Conservation (phyloP, 2,797 vertebrate species). For the Argyrosomus regius region DNA sequence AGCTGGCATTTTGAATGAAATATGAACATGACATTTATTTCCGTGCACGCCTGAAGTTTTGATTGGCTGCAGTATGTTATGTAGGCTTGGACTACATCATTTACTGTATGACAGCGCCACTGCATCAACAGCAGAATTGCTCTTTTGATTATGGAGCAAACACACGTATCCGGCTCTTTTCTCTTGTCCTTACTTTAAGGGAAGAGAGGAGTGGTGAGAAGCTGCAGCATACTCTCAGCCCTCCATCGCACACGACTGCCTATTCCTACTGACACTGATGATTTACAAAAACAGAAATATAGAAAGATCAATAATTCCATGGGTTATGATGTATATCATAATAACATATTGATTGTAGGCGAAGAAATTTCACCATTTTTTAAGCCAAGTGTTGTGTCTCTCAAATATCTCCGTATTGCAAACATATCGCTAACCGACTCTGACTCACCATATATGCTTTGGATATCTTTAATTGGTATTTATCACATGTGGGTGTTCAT, state of each 20-base stretch:
- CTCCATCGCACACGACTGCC: not conserved
- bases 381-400: conserved; percentile 27
- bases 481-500: conserved; percentile 48
- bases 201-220: conserved; percentile 11
- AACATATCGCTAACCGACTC: conserved; percentile 4
- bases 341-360: conserved; percentile 38
- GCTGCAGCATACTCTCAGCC: not conserved
- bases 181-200: conserved; percentile 10
- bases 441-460: conserved; percentile 53
- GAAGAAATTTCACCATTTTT: conserved; percentile 27
- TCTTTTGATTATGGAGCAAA: not conserved
- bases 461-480: conserved; percentile 63
- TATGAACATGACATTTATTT: conserved; percentile 2
- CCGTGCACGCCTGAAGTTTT: not conserved
- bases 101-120: not conserved
- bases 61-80: not conserved
- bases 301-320: conserved; percentile 2
- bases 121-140: not conserved
- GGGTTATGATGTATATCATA: conserved; percentile 27
- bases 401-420: conserved; percentile 20
- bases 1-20: conserved; percentile 20
- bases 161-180: not conserved
- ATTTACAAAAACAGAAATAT: conserved; percentile 13
- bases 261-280: not conserved
- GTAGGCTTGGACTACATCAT: not conserved